Evolutionary conservation across 2,888 invertebrate genomes (phyloP), one percentile per base, ranked within the genome.

Genomic region (Seira musarum): DNA sequence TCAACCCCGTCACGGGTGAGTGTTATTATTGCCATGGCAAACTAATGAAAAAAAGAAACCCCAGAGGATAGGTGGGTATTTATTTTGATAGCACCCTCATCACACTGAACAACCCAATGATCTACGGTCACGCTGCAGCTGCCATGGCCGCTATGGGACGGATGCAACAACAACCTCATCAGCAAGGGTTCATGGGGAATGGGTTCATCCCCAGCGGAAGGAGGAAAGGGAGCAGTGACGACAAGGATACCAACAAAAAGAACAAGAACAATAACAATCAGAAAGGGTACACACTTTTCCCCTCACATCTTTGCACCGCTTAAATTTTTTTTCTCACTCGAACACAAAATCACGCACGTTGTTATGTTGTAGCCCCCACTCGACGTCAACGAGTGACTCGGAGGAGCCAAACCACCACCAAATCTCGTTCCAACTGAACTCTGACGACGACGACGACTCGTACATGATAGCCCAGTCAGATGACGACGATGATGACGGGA

Each of bases 361-460:
- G 17, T n/a, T 65, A 10, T 6, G 5, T 46, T 25, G n/a, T 35
- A 75, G 75, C 25, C 61, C 35, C 6, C 67, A 75, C 60, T 61
- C 63, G 15, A 67, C 65, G 3, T 60, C 67, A 24, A 67, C 75
- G n/a, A 75, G 75, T 13, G 75, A 75, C 75, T 67, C 67, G 0
- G 75, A 68, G 21, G 68, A 75, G 30, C 68, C 21, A 19, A 66
- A 46, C 21, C 71, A 15, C 88, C 87, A 87, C 87, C 65, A 61
- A 73, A 75, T 63, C 72, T 71, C 15, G 78, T 78, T 25, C 80
- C 83, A 15, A 84, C 83, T 24, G 83, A 85, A 87, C 46, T 87
- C 87, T 24, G 87, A 87, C 49, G 90, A 89, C 83, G 90, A 88
- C 88, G 90, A 87, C 83, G 86, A 88, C 84, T 85, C 90, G 64